A percentile compares a stretch with the other conserved stretches of the same genome.
These are phyloP conservation scores for Trichomycterus rosablanca DNA, from an alignment of 2,113 vertebrate genomes.

Conservation along the genomic window DNA sequence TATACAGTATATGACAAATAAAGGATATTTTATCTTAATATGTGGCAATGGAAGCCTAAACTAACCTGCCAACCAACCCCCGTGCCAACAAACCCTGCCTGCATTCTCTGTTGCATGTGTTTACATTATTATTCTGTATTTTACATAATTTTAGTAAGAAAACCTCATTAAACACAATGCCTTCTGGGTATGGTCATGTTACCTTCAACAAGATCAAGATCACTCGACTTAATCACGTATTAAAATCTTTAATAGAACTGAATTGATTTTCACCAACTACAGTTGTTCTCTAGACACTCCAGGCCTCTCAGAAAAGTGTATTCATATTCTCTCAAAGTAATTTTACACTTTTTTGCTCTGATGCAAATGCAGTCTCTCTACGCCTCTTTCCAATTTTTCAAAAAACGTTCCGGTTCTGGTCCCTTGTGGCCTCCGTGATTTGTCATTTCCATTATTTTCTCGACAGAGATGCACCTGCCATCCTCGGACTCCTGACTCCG, in stretches of 20 bases:
- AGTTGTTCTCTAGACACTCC: background rate
- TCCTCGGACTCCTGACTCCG: background rate
- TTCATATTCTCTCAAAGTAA: background rate
- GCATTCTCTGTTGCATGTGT: too few relatives aligned
- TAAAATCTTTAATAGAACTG: background rate
- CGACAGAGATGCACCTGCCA: background rate
- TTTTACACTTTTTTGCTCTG: background rate
- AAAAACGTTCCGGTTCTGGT: background rate
- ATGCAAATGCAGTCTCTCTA: slow-evolving; percentile 1
- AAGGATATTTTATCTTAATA: too few relatives aligned
- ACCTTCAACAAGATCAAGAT: too few relatives aligned
- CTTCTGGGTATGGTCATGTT: background rate
- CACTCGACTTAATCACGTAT: too few relatives aligned
- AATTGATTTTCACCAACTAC: background rate
- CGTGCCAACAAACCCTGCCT: too few relatives aligned
- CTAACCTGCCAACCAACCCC: too few relatives aligned
- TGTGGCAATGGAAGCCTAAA: too few relatives aligned
- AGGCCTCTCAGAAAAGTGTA: background rate
- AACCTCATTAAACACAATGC: too few relatives aligned
- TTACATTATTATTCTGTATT: too few relatives aligned
- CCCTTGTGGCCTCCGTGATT: background rate
- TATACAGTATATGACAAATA: too few relatives aligned
- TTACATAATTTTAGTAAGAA: too few relatives aligned
- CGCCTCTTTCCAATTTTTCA: background rate
- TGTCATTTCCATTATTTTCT: background rate